Base-by-base conservation (phyloP, 2,888 invertebrate species). In the Boloria selene region DNA sequence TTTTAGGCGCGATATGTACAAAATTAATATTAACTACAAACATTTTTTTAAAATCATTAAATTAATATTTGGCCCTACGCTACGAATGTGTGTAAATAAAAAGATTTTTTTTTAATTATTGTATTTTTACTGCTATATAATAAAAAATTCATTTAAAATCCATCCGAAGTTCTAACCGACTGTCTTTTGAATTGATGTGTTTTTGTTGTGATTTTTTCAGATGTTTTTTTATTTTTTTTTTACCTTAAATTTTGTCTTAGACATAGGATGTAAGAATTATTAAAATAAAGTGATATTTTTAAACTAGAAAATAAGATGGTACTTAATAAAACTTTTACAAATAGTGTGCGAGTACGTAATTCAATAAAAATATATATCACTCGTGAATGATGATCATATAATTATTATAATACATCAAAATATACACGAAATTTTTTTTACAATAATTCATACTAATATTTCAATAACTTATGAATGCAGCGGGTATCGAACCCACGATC, bases 291-390 rank as follows among this genome's bases (percentile, higher is more conserved):
- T 56, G 16, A 16, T 53, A 38, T 53, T 55, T 55, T 44, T 44
- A 18, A 55, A 45, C 44, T 56, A 56, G n/a, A 56, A 22, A 22
- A 10, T 45, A 45, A 45, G 16, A 52, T 56, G 45, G 45, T 45
- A 45, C 45, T 56, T 45, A 38, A 10, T 38, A 10, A 22, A 45
- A 22, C n/a, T 56, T 56, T 56, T 56, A 56, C 45, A 56, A 56
- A 56, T 56, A 56, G 44, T 56, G 56, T 56, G 56, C 56, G 45
- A 45, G 44, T 56, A 56, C 44, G 56, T 56, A 45, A 45, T 56
- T 45, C 22, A 45, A 56, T 56, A 56, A 56, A 54, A 55, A 56
- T 38, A 56, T 56, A 56, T 56, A 45, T 45, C 45, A 56, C 56
- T 45, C 45, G 56, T 56, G 56, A 56, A 56, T 56, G 56, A 45